Conservation (phyloP, 2,888 invertebrate species). For the Zonitis immaculata region DNA sequence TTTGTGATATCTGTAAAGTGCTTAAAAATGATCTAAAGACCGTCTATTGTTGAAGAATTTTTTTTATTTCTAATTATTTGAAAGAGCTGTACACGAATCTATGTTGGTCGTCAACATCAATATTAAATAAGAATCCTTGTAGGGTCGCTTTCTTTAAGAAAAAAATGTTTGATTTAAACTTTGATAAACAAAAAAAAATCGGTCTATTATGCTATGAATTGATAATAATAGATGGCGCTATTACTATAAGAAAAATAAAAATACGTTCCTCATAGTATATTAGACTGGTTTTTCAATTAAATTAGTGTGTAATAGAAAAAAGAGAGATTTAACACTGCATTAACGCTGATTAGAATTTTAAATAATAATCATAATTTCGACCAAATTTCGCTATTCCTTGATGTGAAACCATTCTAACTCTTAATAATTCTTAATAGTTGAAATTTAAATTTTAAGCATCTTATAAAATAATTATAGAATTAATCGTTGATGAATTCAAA, state of each 20-base stretch:
- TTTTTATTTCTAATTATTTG: neutral
- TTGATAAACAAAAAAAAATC: too few species aligned
- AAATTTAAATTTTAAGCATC: conserved; percentile 16
- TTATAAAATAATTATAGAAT: conserved; percentile 16
- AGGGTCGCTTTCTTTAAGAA: neutral
- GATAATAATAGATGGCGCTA: neutral
- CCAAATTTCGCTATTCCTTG: conserved; percentile 22
- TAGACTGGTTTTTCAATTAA: conserved; percentile 6
- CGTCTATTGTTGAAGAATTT: conserved; percentile 7
- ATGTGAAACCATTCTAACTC: conserved; percentile 21
- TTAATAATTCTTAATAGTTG: too few species aligned
- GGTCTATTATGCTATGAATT: neutral
- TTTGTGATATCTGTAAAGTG: conserved; percentile 15
- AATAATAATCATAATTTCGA: conserved; percentile 12
- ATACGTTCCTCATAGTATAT: neutral
- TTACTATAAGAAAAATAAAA: neutral
- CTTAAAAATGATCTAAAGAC: conserved; percentile 17
- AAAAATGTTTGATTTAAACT: too few species aligned
- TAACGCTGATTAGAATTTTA: conserved; percentile 22
- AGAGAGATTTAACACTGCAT: too few species aligned
- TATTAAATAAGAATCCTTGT: neutral
- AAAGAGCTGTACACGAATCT: too few species aligned
- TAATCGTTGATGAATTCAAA: neutral
- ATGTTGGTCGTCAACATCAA: neutral
- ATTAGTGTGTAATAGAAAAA: too few species aligned